phyloP scores from a whole-genome alignment of 1,140 invertebrate genomes.

The Anastatus disparis region DNA sequence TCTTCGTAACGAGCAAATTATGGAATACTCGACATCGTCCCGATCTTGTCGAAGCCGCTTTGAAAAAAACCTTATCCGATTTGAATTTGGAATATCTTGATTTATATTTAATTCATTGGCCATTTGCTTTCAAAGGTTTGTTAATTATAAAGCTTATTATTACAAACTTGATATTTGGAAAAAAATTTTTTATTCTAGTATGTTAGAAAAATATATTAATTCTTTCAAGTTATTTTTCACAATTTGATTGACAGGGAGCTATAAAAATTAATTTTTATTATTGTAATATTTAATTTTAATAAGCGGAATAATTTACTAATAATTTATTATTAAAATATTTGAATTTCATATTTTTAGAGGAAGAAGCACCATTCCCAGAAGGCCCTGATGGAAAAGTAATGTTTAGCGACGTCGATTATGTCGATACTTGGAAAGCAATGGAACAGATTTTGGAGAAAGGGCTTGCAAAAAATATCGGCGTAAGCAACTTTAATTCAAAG shows the following conservation, averaged over 20 bases:
- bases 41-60: conserved; percentile 65
- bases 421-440: conserved; percentile 82
- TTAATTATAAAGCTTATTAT: no score
- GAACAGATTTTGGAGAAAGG: conserved; percentile 77
- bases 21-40: conserved; percentile 74
- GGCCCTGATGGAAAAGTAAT: conserved; percentile 61
- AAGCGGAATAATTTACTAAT: background rate
- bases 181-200: no score
- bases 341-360: conserved; percentile 13
- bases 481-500: conserved; percentile 89
- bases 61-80: conserved; percentile 72
- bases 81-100: conserved; percentile 81
- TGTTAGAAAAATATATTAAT: no score
- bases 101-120: conserved; percentile 84
- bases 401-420: conserved; percentile 68
- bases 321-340: background rate
- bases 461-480: conserved; percentile 80
- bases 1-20: conserved; percentile 71
- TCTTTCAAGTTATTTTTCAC: no score
- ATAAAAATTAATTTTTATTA: no score
- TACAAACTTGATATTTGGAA: no score
- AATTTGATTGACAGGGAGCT: no score
- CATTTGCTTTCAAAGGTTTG: conserved; percentile 72
- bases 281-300: no score
- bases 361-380: conserved; percentile 57